These are phyloP conservation scores for Trichopria drosophilae DNA, from an alignment of 2,888 invertebrate species.

Conservation along the genomic window DNA sequence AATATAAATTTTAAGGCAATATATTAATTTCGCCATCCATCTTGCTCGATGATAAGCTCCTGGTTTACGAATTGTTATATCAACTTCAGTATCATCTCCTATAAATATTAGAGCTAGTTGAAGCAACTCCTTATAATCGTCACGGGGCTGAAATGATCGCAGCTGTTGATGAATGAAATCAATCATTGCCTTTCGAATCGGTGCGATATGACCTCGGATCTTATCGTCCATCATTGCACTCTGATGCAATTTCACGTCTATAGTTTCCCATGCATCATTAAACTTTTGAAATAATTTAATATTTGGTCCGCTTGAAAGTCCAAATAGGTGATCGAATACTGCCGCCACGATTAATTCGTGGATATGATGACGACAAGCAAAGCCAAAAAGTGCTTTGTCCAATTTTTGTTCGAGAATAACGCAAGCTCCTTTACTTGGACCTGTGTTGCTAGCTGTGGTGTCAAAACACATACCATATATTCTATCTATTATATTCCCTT, in stretches of 20 bases:
- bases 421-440: conserved; percentile 4
- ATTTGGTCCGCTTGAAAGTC: not conserved
- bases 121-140: conserved; percentile 2
- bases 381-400: not conserved
- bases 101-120: not conserved
- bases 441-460: conserved; percentile 10
- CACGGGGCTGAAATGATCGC: not conserved
- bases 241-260: not conserved
- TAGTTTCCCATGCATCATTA: not conserved
- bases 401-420: conserved; percentile 16
- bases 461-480: conserved; percentile 4
- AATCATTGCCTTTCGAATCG: not conserved
- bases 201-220: not conserved
- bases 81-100: not conserved
- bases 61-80: too few species aligned
- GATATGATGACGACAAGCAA: conserved; percentile 2
- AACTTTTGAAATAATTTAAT: not conserved
- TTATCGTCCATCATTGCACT: not conserved
- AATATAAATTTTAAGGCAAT: too few species aligned
- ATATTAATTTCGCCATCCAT: too few species aligned
- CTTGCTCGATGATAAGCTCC: too few species aligned
- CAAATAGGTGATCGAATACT: not conserved
- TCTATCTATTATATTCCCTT: conserved; percentile 1
- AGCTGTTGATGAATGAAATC: not conserved
- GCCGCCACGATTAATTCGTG: not conserved